Conservation (phyloP, 1,140 invertebrate species). For the Apolygus lucorum region DNA sequence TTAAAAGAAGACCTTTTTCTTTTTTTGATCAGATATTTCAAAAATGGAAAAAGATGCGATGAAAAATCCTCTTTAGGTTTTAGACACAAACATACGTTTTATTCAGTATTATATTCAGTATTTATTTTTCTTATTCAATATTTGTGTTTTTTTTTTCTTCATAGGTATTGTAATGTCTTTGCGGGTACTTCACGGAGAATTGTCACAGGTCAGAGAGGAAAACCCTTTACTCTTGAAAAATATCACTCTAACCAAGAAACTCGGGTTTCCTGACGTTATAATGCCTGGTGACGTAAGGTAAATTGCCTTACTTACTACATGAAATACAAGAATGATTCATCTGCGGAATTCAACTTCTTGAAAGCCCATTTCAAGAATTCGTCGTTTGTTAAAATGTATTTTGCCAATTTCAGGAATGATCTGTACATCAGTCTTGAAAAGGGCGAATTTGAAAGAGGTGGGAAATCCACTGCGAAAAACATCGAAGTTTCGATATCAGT, state of each 20-base stretch:
- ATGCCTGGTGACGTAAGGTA: conserved; percentile 80
- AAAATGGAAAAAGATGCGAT: too few species aligned
- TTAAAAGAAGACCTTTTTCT: too few species aligned
- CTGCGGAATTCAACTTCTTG: not conserved
- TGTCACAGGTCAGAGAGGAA: conserved; percentile 62
- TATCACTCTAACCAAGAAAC: conserved; percentile 72
- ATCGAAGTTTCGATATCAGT: conserved; percentile 76
- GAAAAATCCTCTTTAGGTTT: too few species aligned
- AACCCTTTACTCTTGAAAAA: conserved; percentile 73
- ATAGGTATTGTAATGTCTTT: conserved; percentile 64
- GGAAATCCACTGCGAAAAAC: conserved; percentile 92
- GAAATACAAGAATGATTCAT: too few species aligned
- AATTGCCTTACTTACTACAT: too few species aligned
- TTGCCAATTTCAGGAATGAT: conserved; percentile 63
- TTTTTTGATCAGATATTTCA: too few species aligned
- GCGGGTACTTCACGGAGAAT: conserved; percentile 62
- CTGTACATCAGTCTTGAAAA: conserved; percentile 79
- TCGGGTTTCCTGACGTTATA: conserved; percentile 89
- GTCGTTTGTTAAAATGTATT: too few species aligned
- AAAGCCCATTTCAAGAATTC: too few species aligned
- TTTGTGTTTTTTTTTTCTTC: too few species aligned
- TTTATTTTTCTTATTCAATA: too few species aligned
- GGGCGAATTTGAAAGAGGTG: conserved; percentile 87
- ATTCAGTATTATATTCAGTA: too few species aligned
- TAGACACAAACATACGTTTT: too few species aligned